Evolutionary conservation across 2,113 vertebrate species (phyloP).

Genomic region (Archilochus colubris): DNA sequence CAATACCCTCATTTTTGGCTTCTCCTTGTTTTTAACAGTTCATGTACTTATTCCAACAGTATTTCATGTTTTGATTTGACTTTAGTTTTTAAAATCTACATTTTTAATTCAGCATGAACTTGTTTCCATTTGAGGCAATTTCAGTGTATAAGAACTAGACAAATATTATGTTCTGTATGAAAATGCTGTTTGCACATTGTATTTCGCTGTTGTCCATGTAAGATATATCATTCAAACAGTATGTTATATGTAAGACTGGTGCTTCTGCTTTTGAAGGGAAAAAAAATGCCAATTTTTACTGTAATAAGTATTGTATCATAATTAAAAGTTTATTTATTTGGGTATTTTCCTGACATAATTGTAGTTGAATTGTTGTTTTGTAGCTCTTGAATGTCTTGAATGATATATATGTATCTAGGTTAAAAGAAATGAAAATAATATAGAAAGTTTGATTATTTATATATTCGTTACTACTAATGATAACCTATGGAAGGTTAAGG

Average conservation of each 20-base stretch:
- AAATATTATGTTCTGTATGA: slow-evolving; percentile 74
- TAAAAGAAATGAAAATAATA: slow-evolving; percentile 51
- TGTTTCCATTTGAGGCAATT: slow-evolving; percentile 73
- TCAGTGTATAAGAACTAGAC: slow-evolving; percentile 70
- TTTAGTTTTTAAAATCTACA: slow-evolving; percentile 66
- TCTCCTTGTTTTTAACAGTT: slow-evolving; percentile 64
- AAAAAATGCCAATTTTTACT: slow-evolving; percentile 84
- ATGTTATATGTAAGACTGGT: slow-evolving; percentile 83
- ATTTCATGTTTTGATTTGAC: slow-evolving; percentile 61
- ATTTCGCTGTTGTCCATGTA: slow-evolving; percentile 77
- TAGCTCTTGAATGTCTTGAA: slow-evolving; percentile 67
- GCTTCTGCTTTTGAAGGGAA: slow-evolving; percentile 85
- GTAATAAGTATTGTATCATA: slow-evolving; percentile 86
- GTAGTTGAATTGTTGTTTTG: slow-evolving; percentile 75
- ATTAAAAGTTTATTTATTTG: slow-evolving; percentile 88
- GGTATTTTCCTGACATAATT: slow-evolving; percentile 76
- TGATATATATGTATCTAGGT: slow-evolving; percentile 66
- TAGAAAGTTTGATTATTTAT: slow-evolving; percentile 22
- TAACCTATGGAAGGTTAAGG: slow-evolving; percentile 5
- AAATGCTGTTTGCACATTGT: slow-evolving; percentile 81
- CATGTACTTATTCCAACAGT: slow-evolving; percentile 58
- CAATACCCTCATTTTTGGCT: slow-evolving; percentile 53
- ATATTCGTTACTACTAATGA: slow-evolving; percentile 37
- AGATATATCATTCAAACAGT: slow-evolving; percentile 75
- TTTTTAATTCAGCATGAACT: slow-evolving; percentile 77